phyloP scores from a whole-genome alignment of 2,888 invertebrate genomes.

The Euspilapteryx auroguttella region DNA sequence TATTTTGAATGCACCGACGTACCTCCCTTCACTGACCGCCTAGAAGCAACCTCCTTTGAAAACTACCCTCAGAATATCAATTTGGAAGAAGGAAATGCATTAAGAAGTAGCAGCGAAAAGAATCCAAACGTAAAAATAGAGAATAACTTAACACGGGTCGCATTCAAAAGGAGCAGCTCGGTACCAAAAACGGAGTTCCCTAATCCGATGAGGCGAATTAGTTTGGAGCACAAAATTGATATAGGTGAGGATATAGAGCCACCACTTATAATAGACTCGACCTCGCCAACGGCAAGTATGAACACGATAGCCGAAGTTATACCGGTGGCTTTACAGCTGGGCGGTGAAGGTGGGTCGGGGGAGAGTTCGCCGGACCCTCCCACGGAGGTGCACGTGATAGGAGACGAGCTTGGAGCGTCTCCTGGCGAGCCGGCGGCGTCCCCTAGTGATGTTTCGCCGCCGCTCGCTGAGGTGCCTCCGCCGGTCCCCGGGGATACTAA shows the following conservation, averaged over 20 bases:
- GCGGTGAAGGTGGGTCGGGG: slow-evolving; percentile 35
- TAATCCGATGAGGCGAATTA: slow-evolving; percentile 35
- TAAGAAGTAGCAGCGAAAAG: slow-evolving; percentile 11
- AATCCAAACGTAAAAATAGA: slow-evolving; percentile 32
- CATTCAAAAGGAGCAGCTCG: slow-evolving; percentile 42
- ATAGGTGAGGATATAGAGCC: slow-evolving; percentile 54
- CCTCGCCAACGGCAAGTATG: slow-evolving; percentile 45
- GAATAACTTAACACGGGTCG: slow-evolving; percentile 36
- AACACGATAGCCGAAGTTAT: slow-evolving; percentile 50
- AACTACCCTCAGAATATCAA: slow-evolving; percentile 14
- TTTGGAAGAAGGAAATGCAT: background rate
- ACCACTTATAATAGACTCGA: slow-evolving; percentile 44
- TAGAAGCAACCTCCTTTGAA: slow-evolving; percentile 22
- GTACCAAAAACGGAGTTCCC: slow-evolving; percentile 43
- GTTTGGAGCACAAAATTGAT: slow-evolving; percentile 52
- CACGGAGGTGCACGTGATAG: slow-evolving; percentile 45
- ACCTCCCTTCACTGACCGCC: slow-evolving; percentile 26
- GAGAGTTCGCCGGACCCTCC: slow-evolving; percentile 46
- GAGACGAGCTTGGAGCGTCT: too few species aligned
- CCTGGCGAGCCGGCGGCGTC: slow-evolving; percentile 43
- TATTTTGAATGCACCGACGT: slow-evolving; percentile 50
- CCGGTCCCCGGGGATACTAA: slow-evolving; percentile 37
- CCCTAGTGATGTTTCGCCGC: slow-evolving; percentile 49
- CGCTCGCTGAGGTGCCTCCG: slow-evolving; percentile 26
- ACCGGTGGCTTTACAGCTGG: slow-evolving; percentile 37